These are phyloP conservation scores for Barnardius zonarius DNA, from an alignment of 2,113 vertebrate species.

Conservation along the genomic window DNA sequence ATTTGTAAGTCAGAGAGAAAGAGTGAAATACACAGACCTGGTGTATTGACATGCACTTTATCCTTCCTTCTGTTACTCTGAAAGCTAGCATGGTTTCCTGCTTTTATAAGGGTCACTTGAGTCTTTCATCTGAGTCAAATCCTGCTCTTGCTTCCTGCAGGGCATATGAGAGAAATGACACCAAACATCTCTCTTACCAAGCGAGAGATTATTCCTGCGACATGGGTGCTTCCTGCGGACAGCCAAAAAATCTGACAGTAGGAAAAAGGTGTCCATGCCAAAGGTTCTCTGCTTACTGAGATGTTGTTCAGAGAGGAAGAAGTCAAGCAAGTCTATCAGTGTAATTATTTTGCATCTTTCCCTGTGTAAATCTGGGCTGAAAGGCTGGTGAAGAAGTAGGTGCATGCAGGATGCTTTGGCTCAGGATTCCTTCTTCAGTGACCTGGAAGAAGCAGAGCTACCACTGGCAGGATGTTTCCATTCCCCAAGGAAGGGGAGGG, in stretches of 20 bases:
- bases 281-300: background rate
- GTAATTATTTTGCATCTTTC: background rate
- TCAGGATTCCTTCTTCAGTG: background rate
- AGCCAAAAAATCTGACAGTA: background rate
- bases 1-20: constrained; percentile 1
- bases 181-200: background rate
- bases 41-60: background rate
- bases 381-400: background rate
- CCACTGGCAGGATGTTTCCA: background rate
- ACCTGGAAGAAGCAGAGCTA: background rate
- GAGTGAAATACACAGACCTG: background rate
- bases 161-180: background rate
- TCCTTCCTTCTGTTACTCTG: background rate
- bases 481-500: background rate
- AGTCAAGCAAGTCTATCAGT: background rate
- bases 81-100: background rate
- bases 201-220: background rate
- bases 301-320: background rate
- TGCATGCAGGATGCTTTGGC: background rate
- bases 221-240: background rate
- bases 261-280: background rate
- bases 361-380: background rate
- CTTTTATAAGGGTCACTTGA: constrained; percentile 42
- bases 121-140: constrained; percentile 38
- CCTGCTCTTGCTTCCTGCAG: constrained; percentile 12